Conservation (phyloP, 2,797 vertebrate species). For the Yasuhikotakia modesta region DNA sequence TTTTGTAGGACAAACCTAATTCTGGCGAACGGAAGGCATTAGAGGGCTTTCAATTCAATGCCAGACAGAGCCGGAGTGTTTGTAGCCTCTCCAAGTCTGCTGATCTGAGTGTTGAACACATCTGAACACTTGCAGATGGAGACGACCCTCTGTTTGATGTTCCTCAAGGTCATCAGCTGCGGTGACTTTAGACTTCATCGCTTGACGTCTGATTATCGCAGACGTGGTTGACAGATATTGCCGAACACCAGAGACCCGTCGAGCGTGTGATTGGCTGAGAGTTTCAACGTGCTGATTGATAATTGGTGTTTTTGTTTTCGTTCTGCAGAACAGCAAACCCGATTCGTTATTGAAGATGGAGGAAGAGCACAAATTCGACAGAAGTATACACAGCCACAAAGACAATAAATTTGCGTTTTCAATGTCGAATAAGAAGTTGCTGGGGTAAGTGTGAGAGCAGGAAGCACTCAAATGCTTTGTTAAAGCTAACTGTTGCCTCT, state of each 20-base stretch:
- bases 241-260: constrained; percentile 39
- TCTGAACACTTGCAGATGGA: constrained; percentile 74
- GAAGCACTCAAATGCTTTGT: background rate
- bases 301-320: constrained; percentile 45
- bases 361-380: constrained; percentile 92
- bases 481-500: too few relatives aligned
- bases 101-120: constrained; percentile 62
- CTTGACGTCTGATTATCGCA: constrained; percentile 54
- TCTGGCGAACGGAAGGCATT: constrained; percentile 73
- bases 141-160: constrained; percentile 62
- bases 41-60: constrained; percentile 69
- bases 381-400: constrained; percentile 84
- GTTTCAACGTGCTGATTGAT: constrained; percentile 15
- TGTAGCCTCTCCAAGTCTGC: constrained; percentile 66
- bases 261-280: constrained; percentile 4
- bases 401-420: constrained; percentile 94
- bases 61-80: constrained; percentile 74
- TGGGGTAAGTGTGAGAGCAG: constrained; percentile 76
- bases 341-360: constrained; percentile 98
- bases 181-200: constrained; percentile 54
- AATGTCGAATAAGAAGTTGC: constrained; percentile 90
- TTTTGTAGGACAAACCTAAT: constrained; percentile 67
- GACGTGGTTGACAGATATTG: constrained; percentile 13
- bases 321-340: constrained; percentile 95
- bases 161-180: constrained; percentile 66